phyloP scores from a whole-genome alignment of 2,888 invertebrate genomes.

The Ornithoptera alexandrae region DNA sequence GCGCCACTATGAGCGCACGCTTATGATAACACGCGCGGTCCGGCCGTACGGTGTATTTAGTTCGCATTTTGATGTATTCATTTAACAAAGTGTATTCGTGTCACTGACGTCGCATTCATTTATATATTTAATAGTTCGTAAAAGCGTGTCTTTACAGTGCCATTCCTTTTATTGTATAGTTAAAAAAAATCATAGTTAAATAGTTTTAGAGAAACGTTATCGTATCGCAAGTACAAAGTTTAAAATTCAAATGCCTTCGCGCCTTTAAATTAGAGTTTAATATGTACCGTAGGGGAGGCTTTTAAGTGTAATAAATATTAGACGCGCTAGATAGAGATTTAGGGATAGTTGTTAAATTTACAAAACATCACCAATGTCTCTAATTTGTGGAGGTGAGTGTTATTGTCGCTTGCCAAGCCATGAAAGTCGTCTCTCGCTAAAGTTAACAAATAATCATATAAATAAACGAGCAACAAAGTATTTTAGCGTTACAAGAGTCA shows the following conservation, averaged over 20 bases:
- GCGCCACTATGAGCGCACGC: conserved; percentile 56
- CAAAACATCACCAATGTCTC: conserved; percentile 62
- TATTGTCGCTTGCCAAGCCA: conserved; percentile 37
- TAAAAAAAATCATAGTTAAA: conserved; percentile 29
- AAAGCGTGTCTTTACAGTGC: conserved; percentile 78
- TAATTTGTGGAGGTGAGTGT: conserved; percentile 75
- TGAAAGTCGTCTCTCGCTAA: conserved; percentile 30
- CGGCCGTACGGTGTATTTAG: conserved; percentile 58
- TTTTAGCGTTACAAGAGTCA: no score
- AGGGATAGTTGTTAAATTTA: conserved; percentile 41
- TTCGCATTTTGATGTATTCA: conserved; percentile 70
- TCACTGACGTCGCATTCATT: conserved; percentile 47
- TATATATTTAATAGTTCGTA: conserved; percentile 33
- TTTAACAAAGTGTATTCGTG: conserved; percentile 49
- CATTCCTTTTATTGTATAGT: conserved; percentile 65
- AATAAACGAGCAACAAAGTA: no score
- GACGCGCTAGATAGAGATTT: conserved; percentile 55
- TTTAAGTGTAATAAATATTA: conserved; percentile 53
- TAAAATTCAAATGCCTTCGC: conserved; percentile 72
- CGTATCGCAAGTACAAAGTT: conserved; percentile 76
- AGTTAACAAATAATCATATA: no score
- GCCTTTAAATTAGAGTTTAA: conserved; percentile 55
- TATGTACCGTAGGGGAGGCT: conserved; percentile 52
- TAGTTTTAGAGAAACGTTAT: conserved; percentile 49
- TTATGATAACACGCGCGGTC: conserved; percentile 53